phyloP scores from a whole-genome alignment of 2,888 invertebrate genomes.

The Sisyra nigra region DNA sequence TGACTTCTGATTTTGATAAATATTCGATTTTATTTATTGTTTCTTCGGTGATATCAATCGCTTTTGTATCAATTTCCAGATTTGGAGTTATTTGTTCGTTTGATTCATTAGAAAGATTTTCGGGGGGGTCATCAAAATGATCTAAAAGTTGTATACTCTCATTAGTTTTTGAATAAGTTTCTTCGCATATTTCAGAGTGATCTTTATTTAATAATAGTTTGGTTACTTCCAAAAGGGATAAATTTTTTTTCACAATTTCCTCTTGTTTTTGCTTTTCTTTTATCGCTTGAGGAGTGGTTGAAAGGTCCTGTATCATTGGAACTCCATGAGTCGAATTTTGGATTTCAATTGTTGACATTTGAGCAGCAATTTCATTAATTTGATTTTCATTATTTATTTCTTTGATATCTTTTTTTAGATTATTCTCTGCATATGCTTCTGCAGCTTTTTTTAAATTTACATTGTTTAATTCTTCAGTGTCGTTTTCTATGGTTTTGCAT shows the following conservation, averaged over 20 bases:
- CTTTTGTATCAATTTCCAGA: background rate
- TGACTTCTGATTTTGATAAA: background rate
- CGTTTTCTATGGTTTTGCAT: background rate
- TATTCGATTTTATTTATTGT: background rate
- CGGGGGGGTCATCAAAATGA: background rate
- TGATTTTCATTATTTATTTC: background rate
- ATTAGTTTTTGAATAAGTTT: too few species aligned
- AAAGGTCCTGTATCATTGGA: constrained; percentile 5
- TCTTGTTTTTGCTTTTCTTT: background rate
- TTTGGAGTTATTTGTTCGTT: background rate
- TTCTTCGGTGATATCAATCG: background rate
- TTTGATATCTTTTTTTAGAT: background rate
- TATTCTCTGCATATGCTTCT: background rate
- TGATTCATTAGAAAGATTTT: background rate
- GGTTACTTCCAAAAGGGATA: background rate
- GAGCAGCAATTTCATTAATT: background rate
- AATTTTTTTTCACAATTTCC: background rate
- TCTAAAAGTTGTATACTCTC: background rate
- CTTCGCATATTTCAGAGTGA: background rate
- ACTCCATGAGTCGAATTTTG: background rate
- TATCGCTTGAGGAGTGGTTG: constrained; percentile 1
- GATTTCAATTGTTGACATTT: background rate
- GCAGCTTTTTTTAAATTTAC: background rate
- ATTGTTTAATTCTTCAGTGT: background rate
- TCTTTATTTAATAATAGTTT: background rate